phyloP scores from a whole-genome alignment of 2,888 invertebrate species.

The Aspidiotus rigidus region DNA sequence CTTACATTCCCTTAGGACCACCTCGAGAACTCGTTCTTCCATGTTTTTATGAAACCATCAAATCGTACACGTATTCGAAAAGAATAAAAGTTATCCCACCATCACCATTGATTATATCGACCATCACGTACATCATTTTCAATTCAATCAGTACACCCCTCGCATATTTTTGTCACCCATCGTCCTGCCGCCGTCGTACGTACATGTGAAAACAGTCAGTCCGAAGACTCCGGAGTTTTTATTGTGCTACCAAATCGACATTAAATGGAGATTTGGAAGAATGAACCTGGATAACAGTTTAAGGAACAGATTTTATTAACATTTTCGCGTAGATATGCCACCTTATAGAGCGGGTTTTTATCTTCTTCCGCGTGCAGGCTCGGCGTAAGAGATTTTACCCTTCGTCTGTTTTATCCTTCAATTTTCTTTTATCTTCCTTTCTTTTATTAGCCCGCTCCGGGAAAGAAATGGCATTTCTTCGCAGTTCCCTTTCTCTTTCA shows the following conservation, averaged over 20 bases:
- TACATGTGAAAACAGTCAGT: no score
- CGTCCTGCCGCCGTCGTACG: neutral
- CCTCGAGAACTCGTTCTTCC: no score
- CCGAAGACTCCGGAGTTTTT: neutral
- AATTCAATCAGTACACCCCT: neutral
- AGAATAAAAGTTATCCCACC: no score
- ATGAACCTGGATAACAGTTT: constrained; percentile 1
- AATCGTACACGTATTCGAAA: no score
- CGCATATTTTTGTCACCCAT: neutral
- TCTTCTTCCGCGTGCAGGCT: neutral
- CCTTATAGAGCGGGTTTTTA: neutral
- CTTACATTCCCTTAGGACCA: no score
- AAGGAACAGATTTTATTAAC: constrained; percentile 2
- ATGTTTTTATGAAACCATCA: no score
- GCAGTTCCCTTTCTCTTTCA: constrained; percentile 7
- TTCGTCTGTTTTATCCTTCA: constrained; percentile 17
- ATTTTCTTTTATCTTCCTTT: constrained; percentile 15
- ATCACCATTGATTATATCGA: no score
- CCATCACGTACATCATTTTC: neutral
- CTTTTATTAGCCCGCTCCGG: constrained; percentile 25
- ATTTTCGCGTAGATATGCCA: constrained; percentile 3
- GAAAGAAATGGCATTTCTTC: constrained; percentile 22
- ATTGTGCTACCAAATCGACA: neutral
- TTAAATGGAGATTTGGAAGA: neutral
- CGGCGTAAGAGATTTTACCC: neutral